phyloP scores from a whole-genome alignment of 1,140 invertebrate genomes.

The Trichonephila inaurata region DNA sequence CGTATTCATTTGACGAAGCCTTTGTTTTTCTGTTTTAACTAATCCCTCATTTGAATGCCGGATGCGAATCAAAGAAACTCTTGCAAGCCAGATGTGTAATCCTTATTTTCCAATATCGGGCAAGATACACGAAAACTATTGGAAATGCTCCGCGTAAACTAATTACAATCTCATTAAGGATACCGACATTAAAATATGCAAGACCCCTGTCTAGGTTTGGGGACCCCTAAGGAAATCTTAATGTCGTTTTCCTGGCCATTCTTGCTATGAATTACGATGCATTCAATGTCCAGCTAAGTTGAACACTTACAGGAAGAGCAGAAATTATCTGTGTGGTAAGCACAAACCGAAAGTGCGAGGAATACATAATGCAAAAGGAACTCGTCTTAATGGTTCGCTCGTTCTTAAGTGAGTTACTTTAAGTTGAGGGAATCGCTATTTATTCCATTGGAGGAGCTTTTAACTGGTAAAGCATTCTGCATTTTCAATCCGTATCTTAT shows the following conservation, averaged over 20 bases:
- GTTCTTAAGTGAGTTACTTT: too few relatives aligned
- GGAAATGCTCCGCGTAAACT: conserved; percentile 24
- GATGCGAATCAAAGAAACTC: not conserved
- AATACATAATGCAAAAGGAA: too few relatives aligned
- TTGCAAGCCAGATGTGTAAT: not conserved
- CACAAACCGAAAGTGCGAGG: not conserved
- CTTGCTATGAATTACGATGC: not conserved
- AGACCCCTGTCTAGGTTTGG: not conserved
- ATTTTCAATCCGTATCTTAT: too few relatives aligned
- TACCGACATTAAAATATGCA: conserved; percentile 54
- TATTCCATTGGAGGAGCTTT: too few relatives aligned
- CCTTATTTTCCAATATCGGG: conserved; percentile 1
- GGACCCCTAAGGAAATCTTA: conserved; percentile 27
- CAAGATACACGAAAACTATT: conserved; percentile 6
- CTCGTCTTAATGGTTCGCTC: not conserved
- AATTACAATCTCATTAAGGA: conserved; percentile 54
- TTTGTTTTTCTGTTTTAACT: too few relatives aligned
- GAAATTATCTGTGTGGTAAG: conserved; percentile 1
- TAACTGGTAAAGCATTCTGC: too few relatives aligned
- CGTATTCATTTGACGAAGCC: too few relatives aligned
- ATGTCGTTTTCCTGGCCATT: conserved; percentile 24
- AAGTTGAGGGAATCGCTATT: too few relatives aligned
- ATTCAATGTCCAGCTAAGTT: not conserved
- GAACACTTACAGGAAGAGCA: not conserved
- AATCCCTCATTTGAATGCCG: too few relatives aligned